Evolutionary conservation across 2,888 invertebrate genomes (phyloP), one percentile per base, ranked within the genome.

Genomic region (Stramonita haemastoma): DNA sequence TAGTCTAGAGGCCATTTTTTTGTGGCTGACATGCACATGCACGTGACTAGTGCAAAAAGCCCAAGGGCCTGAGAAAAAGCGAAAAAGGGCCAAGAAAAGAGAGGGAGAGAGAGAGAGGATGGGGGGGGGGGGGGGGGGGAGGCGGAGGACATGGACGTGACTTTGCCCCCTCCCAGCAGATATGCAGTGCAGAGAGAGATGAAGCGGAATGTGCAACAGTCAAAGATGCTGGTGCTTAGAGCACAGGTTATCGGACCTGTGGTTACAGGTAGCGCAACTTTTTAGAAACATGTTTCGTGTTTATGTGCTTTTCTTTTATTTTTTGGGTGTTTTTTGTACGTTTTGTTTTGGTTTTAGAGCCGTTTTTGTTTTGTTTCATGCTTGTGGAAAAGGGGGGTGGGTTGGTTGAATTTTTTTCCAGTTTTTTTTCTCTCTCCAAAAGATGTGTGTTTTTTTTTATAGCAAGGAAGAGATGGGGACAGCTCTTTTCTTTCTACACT

Each of bases 151-250:
- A 29, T 34, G n/a, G 73, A 87, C 87, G 87, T 87, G 87, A 34
- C 87, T 32, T 13, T 26, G 46, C 17, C 13, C 6, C 87, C 46
- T 34, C 32, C 13, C 0, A 15, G 17, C 73, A 87, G 87, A 46
- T 87, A 17, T 22, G n/a, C 26, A 13, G 0, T n/a, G 34, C 8
- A 32, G 17, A n/a, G n/a, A 8, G 19, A 15, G n/a, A n/a, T 56
- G 29, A 22, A 32, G 32, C 26, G n/a, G 87, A 46, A 87, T 87
- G 87, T 87, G 87, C 87, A 87, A 87, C 46, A n/a, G 73, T 73
- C n/a, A 87, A n/a, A 73, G 87, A 87, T 34, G 73, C 46, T 34
- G 46, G 73, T 34, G 73, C 87, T 87, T 87, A 87, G 73, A 32
- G 73, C 26, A 86, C 56, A 66, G 86, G 66, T 66, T 70, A 22